Conservation (phyloP, 2,797 vertebrate genomes). For the Fratercula arctica region DNA sequence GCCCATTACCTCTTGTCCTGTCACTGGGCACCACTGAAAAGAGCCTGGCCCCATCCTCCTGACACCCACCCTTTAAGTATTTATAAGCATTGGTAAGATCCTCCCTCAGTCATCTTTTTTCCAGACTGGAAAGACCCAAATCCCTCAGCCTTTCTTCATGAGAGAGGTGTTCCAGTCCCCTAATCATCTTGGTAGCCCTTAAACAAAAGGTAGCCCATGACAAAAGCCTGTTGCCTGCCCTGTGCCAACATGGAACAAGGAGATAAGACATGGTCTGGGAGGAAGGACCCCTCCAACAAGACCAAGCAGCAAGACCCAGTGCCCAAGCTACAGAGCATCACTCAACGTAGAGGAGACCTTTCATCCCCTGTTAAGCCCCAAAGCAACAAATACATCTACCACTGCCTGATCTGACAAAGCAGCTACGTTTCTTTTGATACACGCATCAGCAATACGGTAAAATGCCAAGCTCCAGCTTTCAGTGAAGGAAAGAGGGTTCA, state of each 20-base stretch:
- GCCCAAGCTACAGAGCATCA: not conserved
- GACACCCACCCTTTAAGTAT: no score
- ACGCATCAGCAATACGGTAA: not conserved
- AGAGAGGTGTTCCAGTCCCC: no score
- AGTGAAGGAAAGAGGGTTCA: not conserved
- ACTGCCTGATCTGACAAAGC: not conserved
- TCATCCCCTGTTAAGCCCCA: not conserved
- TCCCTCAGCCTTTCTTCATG: no score
- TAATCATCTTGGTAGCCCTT: no score
- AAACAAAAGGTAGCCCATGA: no score
- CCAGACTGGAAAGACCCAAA: no score
- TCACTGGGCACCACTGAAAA: no score
- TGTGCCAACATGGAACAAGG: rapidly evolving
- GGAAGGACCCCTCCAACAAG: not conserved
- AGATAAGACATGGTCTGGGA: not conserved
- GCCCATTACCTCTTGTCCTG: no score
- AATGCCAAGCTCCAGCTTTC: not conserved
- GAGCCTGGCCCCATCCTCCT: no score
- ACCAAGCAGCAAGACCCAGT: not conserved
- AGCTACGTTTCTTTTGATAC: not conserved
- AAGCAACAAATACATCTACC: not conserved
- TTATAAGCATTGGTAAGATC: no score
- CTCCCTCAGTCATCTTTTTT: no score
- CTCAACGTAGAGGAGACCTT: not conserved
- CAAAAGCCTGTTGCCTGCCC: not conserved